Percentiles rank a stretch among this genome's conserved stretches.
phyloP scores from a whole-genome alignment of 2,113 vertebrate species.

The Pelecanoides urinatrix region DNA sequence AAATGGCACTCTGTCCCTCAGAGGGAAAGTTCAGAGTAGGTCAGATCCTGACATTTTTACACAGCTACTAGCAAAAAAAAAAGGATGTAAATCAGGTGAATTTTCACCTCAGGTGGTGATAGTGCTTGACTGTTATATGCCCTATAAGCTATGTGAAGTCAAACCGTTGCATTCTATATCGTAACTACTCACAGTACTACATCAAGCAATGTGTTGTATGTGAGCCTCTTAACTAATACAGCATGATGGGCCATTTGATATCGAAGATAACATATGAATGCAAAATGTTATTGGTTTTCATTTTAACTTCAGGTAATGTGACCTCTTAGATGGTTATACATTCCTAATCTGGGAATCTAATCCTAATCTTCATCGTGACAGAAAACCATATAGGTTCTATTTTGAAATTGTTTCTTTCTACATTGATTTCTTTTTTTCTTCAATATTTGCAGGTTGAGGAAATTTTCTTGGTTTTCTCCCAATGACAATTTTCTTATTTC shows the following conservation, averaged over 20 bases:
- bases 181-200: not conserved
- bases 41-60: not conserved
- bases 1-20: not conserved
- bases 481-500: not conserved
- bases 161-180: accelerated
- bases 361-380: not conserved
- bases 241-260: not conserved
- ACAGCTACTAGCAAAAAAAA: not conserved
- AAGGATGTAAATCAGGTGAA: not conserved
- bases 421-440: not conserved
- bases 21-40: not conserved
- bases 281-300: not conserved
- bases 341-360: not conserved
- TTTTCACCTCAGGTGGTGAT: not conserved
- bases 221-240: not conserved
- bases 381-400: not conserved
- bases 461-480: not conserved
- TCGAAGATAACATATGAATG: not conserved
- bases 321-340: accelerated
- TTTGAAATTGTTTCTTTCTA: not conserved
- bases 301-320: not conserved
- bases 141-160: not conserved
- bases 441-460: not conserved
- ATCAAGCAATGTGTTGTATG: not conserved
- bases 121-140: not conserved